Evolutionary conservation across 2,113 vertebrate genomes (phyloP).

Genomic region (Apistogramma diplotaenia): DNA sequence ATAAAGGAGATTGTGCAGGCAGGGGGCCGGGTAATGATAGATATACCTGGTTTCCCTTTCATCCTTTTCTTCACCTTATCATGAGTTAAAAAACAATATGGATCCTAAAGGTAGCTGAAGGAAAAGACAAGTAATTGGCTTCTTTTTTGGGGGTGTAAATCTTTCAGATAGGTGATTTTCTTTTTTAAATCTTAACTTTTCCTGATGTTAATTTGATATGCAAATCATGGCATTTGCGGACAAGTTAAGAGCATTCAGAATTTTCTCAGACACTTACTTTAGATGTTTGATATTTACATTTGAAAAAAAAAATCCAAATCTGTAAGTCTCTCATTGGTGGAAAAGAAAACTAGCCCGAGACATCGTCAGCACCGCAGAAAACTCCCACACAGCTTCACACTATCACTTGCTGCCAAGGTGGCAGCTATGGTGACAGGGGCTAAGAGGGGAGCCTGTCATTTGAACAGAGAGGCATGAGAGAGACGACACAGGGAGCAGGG

Average conservation of each 20-base stretch:
- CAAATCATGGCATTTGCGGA: neutral
- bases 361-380: constrained; percentile 2
- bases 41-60: constrained; percentile 49
- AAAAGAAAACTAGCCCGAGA: constrained; percentile 34
- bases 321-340: neutral
- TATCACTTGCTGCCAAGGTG: constrained; percentile 51
- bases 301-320: neutral
- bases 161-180: neutral
- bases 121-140: neutral
- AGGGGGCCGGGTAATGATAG: constrained; percentile 66
- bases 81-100: constrained; percentile 35
- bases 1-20: constrained; percentile 62
- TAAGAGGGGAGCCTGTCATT: constrained; percentile 63
- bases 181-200: neutral
- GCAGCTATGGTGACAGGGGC: constrained; percentile 63
- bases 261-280: neutral
- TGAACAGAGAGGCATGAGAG: constrained; percentile 44
- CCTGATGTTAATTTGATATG: neutral
- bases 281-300: constrained; percentile 12
- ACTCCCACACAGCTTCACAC: constrained; percentile 54
- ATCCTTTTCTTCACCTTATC: constrained; percentile 26
- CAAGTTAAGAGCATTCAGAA: neutral
- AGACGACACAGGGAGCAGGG: constrained; percentile 27
- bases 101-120: constrained; percentile 2
- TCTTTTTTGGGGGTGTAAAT: neutral